phyloP scores from a whole-genome alignment of 2,888 invertebrate species.

The Polietes domitor region DNA sequence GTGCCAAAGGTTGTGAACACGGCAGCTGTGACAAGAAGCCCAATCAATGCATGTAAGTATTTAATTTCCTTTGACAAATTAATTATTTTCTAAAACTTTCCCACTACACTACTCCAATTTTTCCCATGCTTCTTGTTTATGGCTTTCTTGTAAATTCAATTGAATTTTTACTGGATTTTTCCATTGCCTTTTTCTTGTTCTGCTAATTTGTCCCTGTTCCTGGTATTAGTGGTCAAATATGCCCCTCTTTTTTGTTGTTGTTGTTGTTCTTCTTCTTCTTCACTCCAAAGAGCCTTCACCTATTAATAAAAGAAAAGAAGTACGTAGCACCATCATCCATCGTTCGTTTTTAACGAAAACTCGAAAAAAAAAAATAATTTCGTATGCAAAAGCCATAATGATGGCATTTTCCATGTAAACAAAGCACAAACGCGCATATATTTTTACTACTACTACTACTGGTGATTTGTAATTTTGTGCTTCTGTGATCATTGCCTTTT shows the following conservation, averaged over 20 bases:
- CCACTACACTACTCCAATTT: neutral
- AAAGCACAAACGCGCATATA: neutral
- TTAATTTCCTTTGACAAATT: slow-evolving; percentile 53
- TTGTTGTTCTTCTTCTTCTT: slow-evolving; percentile 29
- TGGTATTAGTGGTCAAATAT: neutral
- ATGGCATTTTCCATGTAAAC: slow-evolving; percentile 57
- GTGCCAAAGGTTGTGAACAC: slow-evolving; percentile 96
- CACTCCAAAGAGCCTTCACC: slow-evolving; percentile 12
- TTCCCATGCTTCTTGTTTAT: neutral
- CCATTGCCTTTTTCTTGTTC: neutral
- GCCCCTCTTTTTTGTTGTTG: neutral
- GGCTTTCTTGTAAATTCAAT: slow-evolving; percentile 2
- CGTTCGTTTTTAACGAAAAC: slow-evolving; percentile 11
- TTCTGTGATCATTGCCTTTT: neutral
- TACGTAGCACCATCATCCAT: too few relatives aligned
- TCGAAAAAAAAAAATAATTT: too few relatives aligned
- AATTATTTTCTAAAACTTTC: neutral
- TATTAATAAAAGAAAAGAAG: slow-evolving; percentile 23
- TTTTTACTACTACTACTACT: neutral
- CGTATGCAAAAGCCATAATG: slow-evolving; percentile 65
- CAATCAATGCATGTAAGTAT: slow-evolving; percentile 97
- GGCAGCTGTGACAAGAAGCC: slow-evolving; percentile 95
- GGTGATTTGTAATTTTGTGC: neutral
- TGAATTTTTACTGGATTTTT: neutral
- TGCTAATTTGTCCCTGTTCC: neutral